Evolutionary conservation across 2,797 vertebrate species (phyloP).

Genomic region (Salarias fasciatus): DNA sequence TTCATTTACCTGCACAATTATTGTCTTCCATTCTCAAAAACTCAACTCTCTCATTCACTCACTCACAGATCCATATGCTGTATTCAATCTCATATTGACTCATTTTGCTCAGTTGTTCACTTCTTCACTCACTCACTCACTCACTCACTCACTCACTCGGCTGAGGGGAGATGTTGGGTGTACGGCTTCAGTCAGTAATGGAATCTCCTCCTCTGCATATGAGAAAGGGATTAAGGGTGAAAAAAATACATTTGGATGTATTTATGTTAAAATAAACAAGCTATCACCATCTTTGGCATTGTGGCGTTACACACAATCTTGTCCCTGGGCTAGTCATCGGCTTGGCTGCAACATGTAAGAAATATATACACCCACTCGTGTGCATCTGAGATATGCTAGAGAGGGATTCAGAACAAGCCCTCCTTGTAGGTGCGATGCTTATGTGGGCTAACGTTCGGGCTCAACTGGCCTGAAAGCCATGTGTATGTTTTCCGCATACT

Average conservation of each 20-base stretch:
- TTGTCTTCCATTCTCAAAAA: too few relatives aligned
- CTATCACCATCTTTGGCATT: constrained; percentile 46
- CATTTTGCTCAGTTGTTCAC: too few relatives aligned
- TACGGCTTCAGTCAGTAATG: too few relatives aligned
- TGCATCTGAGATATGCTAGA: constrained; percentile 55
- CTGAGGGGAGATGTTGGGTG: too few relatives aligned
- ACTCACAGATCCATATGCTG: too few relatives aligned
- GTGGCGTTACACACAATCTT: constrained; percentile 63
- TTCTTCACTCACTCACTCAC: too few relatives aligned
- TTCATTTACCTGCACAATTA: too few relatives aligned
- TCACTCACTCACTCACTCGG: too few relatives aligned
- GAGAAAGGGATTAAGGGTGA: constrained; percentile 37
- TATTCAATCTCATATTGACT: too few relatives aligned
- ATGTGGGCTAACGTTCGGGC: constrained; percentile 42
- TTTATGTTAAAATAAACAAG: constrained; percentile 48
- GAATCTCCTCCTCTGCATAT: too few relatives aligned
- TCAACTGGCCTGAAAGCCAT: constrained; percentile 46
- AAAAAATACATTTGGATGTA: constrained; percentile 34
- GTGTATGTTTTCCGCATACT: constrained; percentile 39
- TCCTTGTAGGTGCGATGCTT: constrained; percentile 53
- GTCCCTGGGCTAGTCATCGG: constrained; percentile 72
- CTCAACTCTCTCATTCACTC: too few relatives aligned
- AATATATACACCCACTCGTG: constrained; percentile 67
- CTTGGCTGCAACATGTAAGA: constrained; percentile 69
- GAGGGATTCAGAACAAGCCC: constrained; percentile 46